Conservation (phyloP, 2,888 invertebrate genomes). For the Ormyrus labotus region DNA sequence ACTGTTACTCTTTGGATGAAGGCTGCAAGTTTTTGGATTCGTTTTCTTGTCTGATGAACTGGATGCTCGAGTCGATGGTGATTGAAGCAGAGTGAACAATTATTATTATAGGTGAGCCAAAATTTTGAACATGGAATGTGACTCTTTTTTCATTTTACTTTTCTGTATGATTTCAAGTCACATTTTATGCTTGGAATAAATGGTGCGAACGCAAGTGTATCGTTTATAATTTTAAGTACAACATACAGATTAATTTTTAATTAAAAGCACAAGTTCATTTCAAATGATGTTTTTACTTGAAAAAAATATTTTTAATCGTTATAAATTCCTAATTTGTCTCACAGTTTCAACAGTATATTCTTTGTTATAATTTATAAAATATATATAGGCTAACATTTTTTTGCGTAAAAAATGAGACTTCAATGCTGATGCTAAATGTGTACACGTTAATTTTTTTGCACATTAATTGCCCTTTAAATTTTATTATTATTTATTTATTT, state of each 20-base stretch:
- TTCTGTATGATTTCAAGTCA: conserved; percentile 13
- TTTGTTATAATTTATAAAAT: too few relatives aligned
- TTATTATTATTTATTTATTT: too few relatives aligned
- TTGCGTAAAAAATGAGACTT: too few relatives aligned
- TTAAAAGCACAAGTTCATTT: neutral
- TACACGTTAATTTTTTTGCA: too few relatives aligned
- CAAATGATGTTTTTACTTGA: conserved; percentile 7
- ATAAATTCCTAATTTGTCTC: too few relatives aligned
- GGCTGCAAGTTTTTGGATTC: conserved; percentile 60
- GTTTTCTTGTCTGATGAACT: conserved; percentile 59
- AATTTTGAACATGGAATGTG: conserved; percentile 58
- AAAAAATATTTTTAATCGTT: neutral
- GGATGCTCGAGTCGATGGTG: conserved; percentile 60
- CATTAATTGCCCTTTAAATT: too few relatives aligned
- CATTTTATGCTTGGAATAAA: conserved; percentile 48
- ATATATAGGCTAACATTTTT: too few relatives aligned
- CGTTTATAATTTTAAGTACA: conserved; percentile 3
- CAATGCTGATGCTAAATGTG: too few relatives aligned
- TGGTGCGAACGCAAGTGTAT: conserved; percentile 35
- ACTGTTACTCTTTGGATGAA: conserved; percentile 60
- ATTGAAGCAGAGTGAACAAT: conserved; percentile 56
- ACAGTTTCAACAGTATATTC: too few relatives aligned
- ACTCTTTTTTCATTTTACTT: conserved; percentile 28
- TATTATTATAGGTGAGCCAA: conserved; percentile 62
- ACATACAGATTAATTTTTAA: conserved; percentile 12